Base-by-base conservation (phyloP, 2,888 invertebrate genomes). In the Ischnus inquisitorius region DNA sequence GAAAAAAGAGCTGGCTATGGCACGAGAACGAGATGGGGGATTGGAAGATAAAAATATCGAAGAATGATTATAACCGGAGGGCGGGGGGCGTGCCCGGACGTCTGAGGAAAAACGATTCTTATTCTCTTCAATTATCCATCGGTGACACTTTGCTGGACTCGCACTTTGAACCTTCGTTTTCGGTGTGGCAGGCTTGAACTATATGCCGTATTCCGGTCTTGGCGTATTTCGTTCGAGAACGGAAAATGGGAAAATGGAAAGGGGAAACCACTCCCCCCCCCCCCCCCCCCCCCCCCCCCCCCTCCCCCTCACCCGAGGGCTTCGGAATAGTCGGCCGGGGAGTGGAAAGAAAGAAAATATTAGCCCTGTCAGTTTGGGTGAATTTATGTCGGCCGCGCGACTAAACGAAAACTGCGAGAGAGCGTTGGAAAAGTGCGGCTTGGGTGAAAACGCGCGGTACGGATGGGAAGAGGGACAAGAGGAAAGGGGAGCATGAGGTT, bases 331-430 rank as follows among this genome's bases (percentile, higher is more conserved):
- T 14, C 22, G 54, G 22, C 10, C 10, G 14, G 28, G 12, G 64
- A 16, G 10, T 14, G n/a, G 34, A n/a, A n/a, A 43, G 78, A 77
- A 78, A 84, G 84, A 84, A 84, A 84, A 80, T 84, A 84, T 84
- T 84, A 84, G 72, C 78, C 84, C 74, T 78, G 84, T 84, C 84
- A 81, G 84, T 84, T 78, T 48, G 84, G 57, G 84, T n/a, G 81
- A 84, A 84, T 84, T 84, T 84, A 84, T 84, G 80, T 84, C 74
- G 84, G 43, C 46, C 76, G 72, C 77, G 72, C 76, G 74, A 78
- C 84, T 75, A 75, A 84, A 84, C 78, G 84, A 78, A 84, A 84
- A 81, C 39, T 79, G 83, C 41, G 60, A 64, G 62, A 28, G 41
- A 19, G 71, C 25, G 57, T 60, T 76, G 77, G 69, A 68, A 68